Evolutionary conservation across 2,797 vertebrate genomes (phyloP), one percentile per base, ranked within the genome.

Genomic region (Dendrocincla fuliginosa): DNA sequence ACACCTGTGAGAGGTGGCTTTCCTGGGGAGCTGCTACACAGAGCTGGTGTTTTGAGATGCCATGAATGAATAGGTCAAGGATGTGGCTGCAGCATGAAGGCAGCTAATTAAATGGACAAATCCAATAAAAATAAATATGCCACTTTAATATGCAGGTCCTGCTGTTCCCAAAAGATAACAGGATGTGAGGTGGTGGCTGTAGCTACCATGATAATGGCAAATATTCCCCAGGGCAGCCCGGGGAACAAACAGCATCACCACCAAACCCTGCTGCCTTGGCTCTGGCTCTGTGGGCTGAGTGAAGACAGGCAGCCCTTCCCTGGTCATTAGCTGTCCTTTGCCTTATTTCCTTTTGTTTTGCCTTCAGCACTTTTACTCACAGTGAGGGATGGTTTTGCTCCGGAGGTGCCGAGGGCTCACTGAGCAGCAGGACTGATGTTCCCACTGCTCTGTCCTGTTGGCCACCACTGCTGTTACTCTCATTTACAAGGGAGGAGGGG

Each of bases 101-200:
- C 65, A 87, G 86, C 46, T 87, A 87, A 90, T 87, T 92, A 84
- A 84, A 87, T 35, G 61, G 59, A 73, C 46, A 81, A 74, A 81
- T 52, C 75, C 79, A 78, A 74, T 81, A 84, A 77, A 81, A 84
- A 78, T 78, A 92, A 92, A 84, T 84, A 87, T 18, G 56, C 16
- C 70, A 32, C 56, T 77, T 90, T 59, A 77, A 56, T 78, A 84
- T 24, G 65, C 75, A 74, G 65, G 52, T 56, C 86, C 78, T 69
- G 83, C 74, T 81, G 69, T 55, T 87, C 83, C 76, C 64, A 49
- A 53, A 53, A 37, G 85, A 46, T 76, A 87, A 84, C 35, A 47
- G 65, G 59, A 41, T 64, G 42, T 13, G 41, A 78, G 61, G 6
- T 4, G 2, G 56, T 81, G 74, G 89, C 79, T 84, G 79, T 42